Evolutionary conservation across 2,113 vertebrate species (phyloP), one percentile per base, ranked within the genome.

Genomic region (Oenanthe oenanthe): DNA sequence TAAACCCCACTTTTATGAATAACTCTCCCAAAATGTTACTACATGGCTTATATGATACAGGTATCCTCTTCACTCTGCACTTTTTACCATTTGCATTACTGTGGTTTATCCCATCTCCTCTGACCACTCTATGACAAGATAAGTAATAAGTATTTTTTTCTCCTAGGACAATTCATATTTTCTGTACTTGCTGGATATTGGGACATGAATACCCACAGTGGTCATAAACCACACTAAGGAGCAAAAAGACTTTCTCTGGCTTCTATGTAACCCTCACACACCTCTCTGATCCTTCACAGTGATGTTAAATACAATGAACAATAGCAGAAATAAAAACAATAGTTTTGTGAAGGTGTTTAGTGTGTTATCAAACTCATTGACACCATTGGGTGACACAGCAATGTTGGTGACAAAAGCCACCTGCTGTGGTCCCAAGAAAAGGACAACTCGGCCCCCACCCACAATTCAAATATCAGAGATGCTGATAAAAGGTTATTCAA

Each of bases 391-490:
- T 87, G 80, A 56, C 42, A 26, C 6, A 36, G 63, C 68, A 20
- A 1, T 62, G 12, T 17, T 67, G 74, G 42, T 24, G 15, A 84
- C n/a, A 83, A 86, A 77, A 93, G 67, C 43, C 57, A 57, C 53
- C 53, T 83, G 72, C 71, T 85, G 82, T 5, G 0, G 60, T 74
- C 57, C 72, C 40, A 50, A 60, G 70, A 48, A 84, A 93, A 93
- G 57, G 61, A 65, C 40, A 84, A 38, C 57, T 87, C 5, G 21
- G 31, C 68, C 11, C 53, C 48, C 58, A 85, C 65, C 61, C 53
- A 18, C 47, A 75, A 38, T 81, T 95, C 89, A 95, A 87, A 63
- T 93, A 91, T 78, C 61, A 81, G 86, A 78, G 86, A 91, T 81
- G 77, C 91, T 89, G 84, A 91, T 81, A 61, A 86, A 77, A 92